These are phyloP conservation scores for Adrianichthys oophorus DNA, from an alignment of 2,797 vertebrate genomes.

Conservation along the genomic window DNA sequence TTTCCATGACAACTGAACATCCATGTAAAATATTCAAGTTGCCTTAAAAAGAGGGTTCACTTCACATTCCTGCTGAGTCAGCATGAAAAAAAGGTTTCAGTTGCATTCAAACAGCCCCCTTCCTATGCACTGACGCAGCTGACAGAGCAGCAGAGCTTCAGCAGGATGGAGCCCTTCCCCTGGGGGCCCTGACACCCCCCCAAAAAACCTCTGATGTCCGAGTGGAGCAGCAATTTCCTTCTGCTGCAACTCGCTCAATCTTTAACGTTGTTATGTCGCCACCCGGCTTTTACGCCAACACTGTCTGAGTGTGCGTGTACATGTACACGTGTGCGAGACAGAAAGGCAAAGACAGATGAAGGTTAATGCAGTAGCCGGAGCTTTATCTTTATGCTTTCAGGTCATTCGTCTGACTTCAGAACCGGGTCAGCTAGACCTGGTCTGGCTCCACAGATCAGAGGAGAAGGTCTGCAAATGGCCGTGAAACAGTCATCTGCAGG, in stretches of 20 bases:
- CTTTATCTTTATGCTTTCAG: conserved; percentile 4
- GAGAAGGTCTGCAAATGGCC: conserved; percentile 20
- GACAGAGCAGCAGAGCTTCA: conserved; percentile 25
- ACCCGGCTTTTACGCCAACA: conserved; percentile 17
- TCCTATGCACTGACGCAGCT: conserved; percentile 23
- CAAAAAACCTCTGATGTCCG: conserved; percentile 49
- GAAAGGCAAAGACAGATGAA: conserved; percentile 32
- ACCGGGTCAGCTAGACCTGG: conserved; percentile 30
- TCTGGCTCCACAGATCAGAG: conserved; percentile 13
- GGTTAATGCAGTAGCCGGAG: conserved; percentile 25
- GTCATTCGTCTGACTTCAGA: conserved; percentile 8
- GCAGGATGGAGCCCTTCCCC: conserved; percentile 7
- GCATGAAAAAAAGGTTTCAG: too few relatives aligned
- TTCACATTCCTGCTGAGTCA: too few relatives aligned
- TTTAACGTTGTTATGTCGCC: conserved; percentile 56
- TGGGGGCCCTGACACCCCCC: conserved; percentile 37
- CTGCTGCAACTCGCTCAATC: conserved; percentile 45
- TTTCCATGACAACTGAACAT: too few relatives aligned
- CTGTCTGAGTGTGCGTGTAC: conserved; percentile 1
- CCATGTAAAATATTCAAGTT: too few relatives aligned
- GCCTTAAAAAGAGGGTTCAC: too few relatives aligned
- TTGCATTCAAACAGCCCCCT: background rate
- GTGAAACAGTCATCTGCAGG: background rate
- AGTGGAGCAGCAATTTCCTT: conserved; percentile 58
- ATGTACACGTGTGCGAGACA: background rate